Base-by-base conservation (phyloP, 1,140 invertebrate species). In the Phymorhynchus buccinoides region DNA sequence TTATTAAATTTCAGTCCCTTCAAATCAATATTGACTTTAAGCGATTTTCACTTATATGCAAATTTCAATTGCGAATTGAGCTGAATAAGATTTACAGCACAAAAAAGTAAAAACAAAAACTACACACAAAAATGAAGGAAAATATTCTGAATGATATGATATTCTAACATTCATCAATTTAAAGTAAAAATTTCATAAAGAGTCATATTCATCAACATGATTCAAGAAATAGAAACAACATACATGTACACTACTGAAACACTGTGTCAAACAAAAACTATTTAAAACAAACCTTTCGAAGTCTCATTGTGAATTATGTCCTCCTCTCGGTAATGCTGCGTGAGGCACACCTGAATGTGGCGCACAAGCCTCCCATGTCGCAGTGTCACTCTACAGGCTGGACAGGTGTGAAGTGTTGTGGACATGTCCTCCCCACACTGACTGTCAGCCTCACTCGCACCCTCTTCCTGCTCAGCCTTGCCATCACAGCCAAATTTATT, bases 351-450 rank as follows among this genome's bases (percentile, higher is more conserved):
- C 30, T 32, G 3, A 41, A 48, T 79, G n/a, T 79, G 77, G 3
- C n/a, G 77, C 3, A 79, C 77, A 79, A 79, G 32, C 27, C 9
- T 48, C 32, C 77, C 44, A 30, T 35, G 77, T 56, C 22, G 77
- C 37, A 79, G 18, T 32, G 16, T 30, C 41, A 52, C 14, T 52
- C 77, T n/a, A 56, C 77, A 79, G 6, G 77, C 32, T 52, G 77
- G 77, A 35, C 77, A 79, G 9, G 77, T 79, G 77, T 79, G 77
- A 9, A 79, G 30, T 39, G 77, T 30, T n/a, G 44, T 56, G 12
- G 77, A 79, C 77, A 79, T 27, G 42, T 56, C 37, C 42, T 18
- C 6, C 30, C 18, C 68, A 37, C 68, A 35, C 7, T 71, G 68
- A 71, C 68, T 71, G 18, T 37, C 35, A 35, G 68, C 37, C 30